Evolutionary conservation across 2,888 invertebrate genomes (phyloP).

Genomic region (Sericinus montela): DNA sequence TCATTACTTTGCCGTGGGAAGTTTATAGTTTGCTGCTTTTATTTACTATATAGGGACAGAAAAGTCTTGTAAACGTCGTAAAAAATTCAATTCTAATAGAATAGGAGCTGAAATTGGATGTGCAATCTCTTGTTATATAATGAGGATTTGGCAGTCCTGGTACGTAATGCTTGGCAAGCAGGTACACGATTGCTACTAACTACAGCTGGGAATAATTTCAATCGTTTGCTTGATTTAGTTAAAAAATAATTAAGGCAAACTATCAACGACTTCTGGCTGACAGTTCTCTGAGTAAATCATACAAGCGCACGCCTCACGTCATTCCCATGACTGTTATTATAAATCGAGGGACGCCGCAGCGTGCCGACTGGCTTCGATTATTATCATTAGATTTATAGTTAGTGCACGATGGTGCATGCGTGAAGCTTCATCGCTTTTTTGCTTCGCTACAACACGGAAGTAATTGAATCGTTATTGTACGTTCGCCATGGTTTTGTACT

Average conservation of each 20-base stretch:
- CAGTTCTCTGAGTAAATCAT: slow-evolving; percentile 43
- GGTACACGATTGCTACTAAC: too few relatives aligned
- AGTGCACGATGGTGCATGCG: slow-evolving; percentile 22
- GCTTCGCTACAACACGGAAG: slow-evolving; percentile 10
- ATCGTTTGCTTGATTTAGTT: too few relatives aligned
- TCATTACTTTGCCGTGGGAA: too few relatives aligned
- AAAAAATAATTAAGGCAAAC: not conserved
- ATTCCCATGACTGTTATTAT: slow-evolving; percentile 56
- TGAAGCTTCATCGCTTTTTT: slow-evolving; percentile 16
- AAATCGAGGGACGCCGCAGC: slow-evolving; percentile 44
- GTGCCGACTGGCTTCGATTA: slow-evolving; percentile 53
- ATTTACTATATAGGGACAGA: too few relatives aligned
- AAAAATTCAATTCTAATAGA: too few relatives aligned
- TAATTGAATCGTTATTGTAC: slow-evolving; percentile 12
- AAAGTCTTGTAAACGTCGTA: too few relatives aligned
- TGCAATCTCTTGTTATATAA: too few relatives aligned
- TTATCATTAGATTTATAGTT: slow-evolving; percentile 65
- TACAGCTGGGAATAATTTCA: too few relatives aligned
- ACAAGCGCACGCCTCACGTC: slow-evolving; percentile 48
- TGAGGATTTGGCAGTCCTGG: too few relatives aligned
- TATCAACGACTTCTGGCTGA: slow-evolving; percentile 6
- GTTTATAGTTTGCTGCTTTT: too few relatives aligned
- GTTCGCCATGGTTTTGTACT: not conserved
- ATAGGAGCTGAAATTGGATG: too few relatives aligned
- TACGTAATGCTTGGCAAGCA: too few relatives aligned